A percentile compares a stretch with the other conserved stretches of the same genome.
These are phyloP conservation scores for Lysiphlebus fabarum DNA, from an alignment of 1,140 invertebrate species.

Conservation along the genomic window DNA sequence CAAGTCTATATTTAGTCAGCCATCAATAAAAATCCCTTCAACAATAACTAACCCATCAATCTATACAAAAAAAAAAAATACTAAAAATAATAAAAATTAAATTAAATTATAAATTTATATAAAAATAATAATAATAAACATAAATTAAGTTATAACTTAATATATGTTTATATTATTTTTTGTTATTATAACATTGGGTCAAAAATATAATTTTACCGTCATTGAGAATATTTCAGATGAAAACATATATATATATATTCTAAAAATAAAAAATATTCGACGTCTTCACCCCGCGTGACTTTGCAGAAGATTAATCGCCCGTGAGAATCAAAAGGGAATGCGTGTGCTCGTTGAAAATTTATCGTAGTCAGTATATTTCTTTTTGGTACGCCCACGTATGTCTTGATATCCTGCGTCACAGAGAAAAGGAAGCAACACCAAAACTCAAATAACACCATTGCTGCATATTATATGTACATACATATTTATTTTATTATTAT, in stretches of 20 bases:
- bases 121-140: background rate
- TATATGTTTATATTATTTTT: background rate
- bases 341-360: conserved; percentile 28
- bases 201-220: conserved; percentile 7
- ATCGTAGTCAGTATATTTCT: conserved; percentile 28
- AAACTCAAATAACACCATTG: too few species aligned
- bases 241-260: too few species aligned
- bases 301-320: conserved; percentile 23
- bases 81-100: too few species aligned
- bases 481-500: too few species aligned
- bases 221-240: too few species aligned
- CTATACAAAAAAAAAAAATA: too few species aligned
- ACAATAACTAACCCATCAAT: too few species aligned
- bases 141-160: too few species aligned
- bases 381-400: conserved; percentile 26
- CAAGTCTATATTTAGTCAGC: too few species aligned
- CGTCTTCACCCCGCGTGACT: conserved; percentile 20
- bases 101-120: too few species aligned
- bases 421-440: conserved; percentile 17
- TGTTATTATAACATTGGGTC: conserved; percentile 2
- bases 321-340: conserved; percentile 27
- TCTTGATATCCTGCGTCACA: conserved; percentile 27
- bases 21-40: too few species aligned
- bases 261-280: conserved; percentile 22
- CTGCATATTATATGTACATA: too few species aligned